Evolutionary conservation across 2,888 invertebrate genomes (phyloP), one percentile per base, ranked within the genome.

Genomic region (Zaprionus lineosus): DNA sequence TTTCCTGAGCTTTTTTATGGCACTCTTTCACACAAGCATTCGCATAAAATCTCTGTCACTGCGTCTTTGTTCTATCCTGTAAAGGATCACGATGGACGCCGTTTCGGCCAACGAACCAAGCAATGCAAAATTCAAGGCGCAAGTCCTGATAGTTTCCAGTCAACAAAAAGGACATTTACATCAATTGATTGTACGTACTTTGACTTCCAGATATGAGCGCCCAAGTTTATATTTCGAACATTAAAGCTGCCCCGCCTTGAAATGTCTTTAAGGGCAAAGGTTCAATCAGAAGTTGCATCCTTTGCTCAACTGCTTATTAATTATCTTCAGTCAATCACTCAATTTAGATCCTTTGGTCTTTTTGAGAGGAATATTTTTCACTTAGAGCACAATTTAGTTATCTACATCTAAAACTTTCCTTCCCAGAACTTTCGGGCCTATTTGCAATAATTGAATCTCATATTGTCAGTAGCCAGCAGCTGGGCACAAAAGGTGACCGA

Each of bases 11-110:
- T 60, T 76, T 78, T 78, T 84, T 84, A 81, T 81, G 84, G 50
- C 56, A 57, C 57, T 46, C 61, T 37, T 59, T 55, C 39, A 72
- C 72, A 76, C 77, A 81, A 78, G 81, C 81, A 78, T 59, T 46
- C 53, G 64, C 77, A 78, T 84, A 84, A 78, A 81, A 84, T 66
- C 67, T 74, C 58, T 63, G 74, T 63, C 71, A 71, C 64, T 56
- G 50, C 55, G 68, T 52, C 55, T 33, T 44, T 33, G 40, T 56
- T 36, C 69, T 67, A 67, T 67, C 67, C 37, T 39, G 2, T 36
- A 44, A n/a, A 48, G 52, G 33, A 67, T 67, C 70, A 47, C 57
- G 48, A 31, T 19, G 53, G 41, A 40, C 47, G 48, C 40, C 52
- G 51, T 36, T 64, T 21, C 39, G 50, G 24, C 26, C 59, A 47